Conservation (phyloP, 1,140 invertebrate species). For the Cyclargus thomasi region DNA sequence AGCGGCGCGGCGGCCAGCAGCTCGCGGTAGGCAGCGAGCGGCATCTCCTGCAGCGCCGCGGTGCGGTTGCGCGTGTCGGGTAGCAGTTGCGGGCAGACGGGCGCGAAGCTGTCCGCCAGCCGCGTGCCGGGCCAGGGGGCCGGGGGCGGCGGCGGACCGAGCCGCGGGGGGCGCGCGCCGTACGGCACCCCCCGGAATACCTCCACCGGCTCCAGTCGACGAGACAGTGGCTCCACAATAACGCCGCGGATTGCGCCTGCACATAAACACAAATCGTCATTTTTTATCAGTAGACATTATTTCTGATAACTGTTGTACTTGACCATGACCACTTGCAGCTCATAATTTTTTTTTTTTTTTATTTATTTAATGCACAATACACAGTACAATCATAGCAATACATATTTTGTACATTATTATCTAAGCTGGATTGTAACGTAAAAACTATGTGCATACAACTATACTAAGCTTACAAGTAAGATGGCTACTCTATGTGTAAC, state of each 20-base stretch:
- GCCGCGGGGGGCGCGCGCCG: slow-evolving; percentile 85
- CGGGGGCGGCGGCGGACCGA: slow-evolving; percentile 81
- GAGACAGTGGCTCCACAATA: slow-evolving; percentile 84
- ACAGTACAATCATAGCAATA: no score
- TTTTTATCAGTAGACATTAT: no score
- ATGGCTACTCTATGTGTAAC: no score
- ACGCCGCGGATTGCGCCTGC: slow-evolving; percentile 81
- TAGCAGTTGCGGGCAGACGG: slow-evolving; percentile 85
- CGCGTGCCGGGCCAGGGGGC: slow-evolving; percentile 82
- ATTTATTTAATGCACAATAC: no score
- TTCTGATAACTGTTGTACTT: no score
- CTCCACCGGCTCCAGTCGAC: slow-evolving; percentile 86
- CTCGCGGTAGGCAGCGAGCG: slow-evolving; percentile 80
- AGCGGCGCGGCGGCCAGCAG: slow-evolving; percentile 79
- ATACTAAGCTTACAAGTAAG: no score
- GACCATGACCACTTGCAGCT: no score
- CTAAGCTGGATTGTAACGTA: no score
- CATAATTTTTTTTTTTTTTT: no score
- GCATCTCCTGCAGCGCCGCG: slow-evolving; percentile 81
- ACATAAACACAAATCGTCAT: background rate
- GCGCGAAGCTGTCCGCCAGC: slow-evolving; percentile 83
- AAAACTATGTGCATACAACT: no score
- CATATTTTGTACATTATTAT: no score
- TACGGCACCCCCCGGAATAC: slow-evolving; percentile 90
- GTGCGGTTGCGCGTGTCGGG: slow-evolving; percentile 84